Conservation (phyloP, 2,113 vertebrate species). For the Mormyrus lacerda region DNA sequence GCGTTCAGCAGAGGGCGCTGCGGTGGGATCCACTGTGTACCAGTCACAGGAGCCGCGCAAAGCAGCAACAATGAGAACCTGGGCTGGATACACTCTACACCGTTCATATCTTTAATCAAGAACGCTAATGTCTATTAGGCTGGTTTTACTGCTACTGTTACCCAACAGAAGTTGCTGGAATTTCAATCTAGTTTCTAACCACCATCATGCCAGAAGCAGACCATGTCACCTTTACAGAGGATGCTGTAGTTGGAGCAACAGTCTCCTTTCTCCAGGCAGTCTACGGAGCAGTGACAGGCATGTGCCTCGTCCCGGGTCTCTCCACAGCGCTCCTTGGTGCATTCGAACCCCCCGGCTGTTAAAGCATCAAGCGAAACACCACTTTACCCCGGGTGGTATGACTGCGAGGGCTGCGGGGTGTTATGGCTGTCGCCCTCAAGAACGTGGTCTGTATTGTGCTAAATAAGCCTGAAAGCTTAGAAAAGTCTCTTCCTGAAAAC, state of each 20-base stretch:
- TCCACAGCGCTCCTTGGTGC: conserved; percentile 77
- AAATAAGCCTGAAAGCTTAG: not conserved
- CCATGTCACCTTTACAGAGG: conserved; percentile 72
- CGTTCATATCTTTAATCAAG: not conserved
- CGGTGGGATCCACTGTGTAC: not conserved
- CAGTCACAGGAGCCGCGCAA: not conserved
- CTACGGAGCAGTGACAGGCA: conserved; percentile 90
- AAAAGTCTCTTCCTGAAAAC: not conserved
- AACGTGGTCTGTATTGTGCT: not conserved
- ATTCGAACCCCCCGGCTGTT: conserved; percentile 85
- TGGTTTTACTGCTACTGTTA: not conserved
- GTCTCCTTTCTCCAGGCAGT: conserved; percentile 82
- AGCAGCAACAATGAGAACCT: not conserved
- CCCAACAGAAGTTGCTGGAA: not conserved
- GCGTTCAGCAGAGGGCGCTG: not conserved
- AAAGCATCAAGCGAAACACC: not conserved
- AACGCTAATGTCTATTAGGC: not conserved
- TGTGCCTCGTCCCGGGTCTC: conserved; percentile 76
- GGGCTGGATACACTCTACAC: not conserved
- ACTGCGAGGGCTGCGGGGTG: not conserved
- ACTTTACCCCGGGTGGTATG: not conserved
- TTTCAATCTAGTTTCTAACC: not conserved
- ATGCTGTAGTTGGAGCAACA: conserved; percentile 93
- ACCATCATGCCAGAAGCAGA: not conserved
- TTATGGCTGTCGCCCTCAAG: not conserved